Conservation (phyloP, 2,888 invertebrate genomes). For the Clitarchus hookeri region DNA sequence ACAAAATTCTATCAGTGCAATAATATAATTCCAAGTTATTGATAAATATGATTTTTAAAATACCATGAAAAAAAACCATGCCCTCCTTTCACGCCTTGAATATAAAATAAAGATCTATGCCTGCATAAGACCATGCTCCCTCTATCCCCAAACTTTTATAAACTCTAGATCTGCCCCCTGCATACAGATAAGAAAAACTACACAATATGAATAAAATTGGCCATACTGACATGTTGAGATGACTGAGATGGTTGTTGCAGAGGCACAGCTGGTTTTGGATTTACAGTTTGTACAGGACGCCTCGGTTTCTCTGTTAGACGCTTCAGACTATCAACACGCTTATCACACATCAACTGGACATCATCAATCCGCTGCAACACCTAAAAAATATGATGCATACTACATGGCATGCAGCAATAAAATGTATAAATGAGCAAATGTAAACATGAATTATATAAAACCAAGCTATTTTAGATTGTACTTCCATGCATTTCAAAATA, state of each 20-base stretch:
- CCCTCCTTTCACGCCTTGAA: no score
- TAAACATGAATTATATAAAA: not conserved
- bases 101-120: no score
- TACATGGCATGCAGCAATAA: not conserved
- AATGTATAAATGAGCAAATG: not conserved
- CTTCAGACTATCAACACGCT: slow-evolving; percentile 73
- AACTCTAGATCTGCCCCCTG: no score
- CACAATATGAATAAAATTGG: not conserved
- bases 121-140: no score
- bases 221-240: slow-evolving; percentile 51
- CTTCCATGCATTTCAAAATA: no score
- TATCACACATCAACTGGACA: slow-evolving; percentile 90
- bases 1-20: no score
- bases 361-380: slow-evolving; percentile 93
- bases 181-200: not conserved
- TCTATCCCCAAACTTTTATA: no score
- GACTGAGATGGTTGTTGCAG: slow-evolving; percentile 63
- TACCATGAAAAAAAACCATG: no score
- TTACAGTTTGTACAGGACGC: slow-evolving; percentile 79
- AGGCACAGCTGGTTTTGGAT: slow-evolving; percentile 71
- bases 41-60: no score
- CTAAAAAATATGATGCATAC: slow-evolving; percentile 55
- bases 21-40: no score
- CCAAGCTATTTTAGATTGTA: no score
- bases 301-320: slow-evolving; percentile 72